Base-by-base conservation (phyloP, 2,113 vertebrate genomes). In the Poicephalus meyeri region DNA sequence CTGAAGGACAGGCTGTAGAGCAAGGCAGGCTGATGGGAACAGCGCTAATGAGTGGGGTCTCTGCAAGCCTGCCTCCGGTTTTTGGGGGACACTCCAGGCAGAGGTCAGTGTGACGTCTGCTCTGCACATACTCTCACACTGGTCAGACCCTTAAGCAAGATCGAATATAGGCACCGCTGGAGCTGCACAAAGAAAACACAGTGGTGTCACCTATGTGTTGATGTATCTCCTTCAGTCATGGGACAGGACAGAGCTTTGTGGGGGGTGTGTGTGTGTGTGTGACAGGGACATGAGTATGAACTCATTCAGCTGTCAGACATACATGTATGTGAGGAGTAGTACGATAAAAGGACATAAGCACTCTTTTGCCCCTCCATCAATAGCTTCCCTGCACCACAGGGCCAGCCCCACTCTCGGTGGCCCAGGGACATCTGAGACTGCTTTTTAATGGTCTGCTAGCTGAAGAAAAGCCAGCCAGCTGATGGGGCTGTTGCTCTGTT, bases 31-130 rank as follows among this genome's bases (percentile, higher is more conserved):
- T 61, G 80, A 53, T 46, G n/a, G 68, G 39, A 80, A 16, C 35
- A 55, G 14, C 0, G 0, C 39, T 58, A 56, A 1, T 16, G 69
- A 42, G 25, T 10, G 29, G 42, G 63, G 33, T 3, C 4, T 26
- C 33, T 65, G 29, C 42, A 49, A 91, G 24, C 31, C 69, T 70
- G 26, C 10, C 26, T 41, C 50, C 37, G 35, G 41, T 20, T 93
- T 94, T 56, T 1, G 2, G 23, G 13, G 26, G 7, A 5, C 16
- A 3, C 11, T 52, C 9, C 0, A 1, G 39, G 76, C 76, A 82
- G 28, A 84, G 23, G 42, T 64, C 10, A 58, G n/a, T 47, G 41
- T 3, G 3, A 39, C 85, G 24, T 11, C 35, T 2, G 2, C 21
- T 39, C 78, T 0, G 0, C 44, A 74, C 24, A 79, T 37, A 39